phyloP scores from a whole-genome alignment of 2,113 vertebrate genomes.

The Cavia aperea region DNA sequence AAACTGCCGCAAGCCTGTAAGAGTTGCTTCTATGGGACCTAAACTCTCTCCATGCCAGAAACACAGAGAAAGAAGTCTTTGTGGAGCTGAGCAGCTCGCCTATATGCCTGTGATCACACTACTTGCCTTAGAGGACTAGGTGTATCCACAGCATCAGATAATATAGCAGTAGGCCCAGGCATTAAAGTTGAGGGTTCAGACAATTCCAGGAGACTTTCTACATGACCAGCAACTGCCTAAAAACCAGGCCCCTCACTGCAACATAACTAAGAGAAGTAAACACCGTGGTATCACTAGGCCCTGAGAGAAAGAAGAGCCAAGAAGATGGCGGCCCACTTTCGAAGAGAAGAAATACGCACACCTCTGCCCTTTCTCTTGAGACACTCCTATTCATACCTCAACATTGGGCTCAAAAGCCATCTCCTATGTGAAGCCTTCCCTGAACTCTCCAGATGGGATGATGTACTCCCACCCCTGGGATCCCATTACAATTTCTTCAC shows the following conservation, averaged over 20 bases:
- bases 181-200: neutral
- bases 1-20: neutral
- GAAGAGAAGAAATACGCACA: neutral
- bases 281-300: neutral
- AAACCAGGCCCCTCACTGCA: neutral
- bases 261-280: neutral
- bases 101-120: neutral
- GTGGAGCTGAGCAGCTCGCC: neutral
- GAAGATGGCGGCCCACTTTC: neutral
- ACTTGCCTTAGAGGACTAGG: neutral
- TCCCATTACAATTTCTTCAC: neutral
- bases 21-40: neutral
- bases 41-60: neutral
- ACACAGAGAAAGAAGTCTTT: neutral
- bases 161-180: neutral
- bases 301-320: neutral
- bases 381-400: neutral
- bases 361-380: neutral
- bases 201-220: no score
- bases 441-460: conserved; percentile 36
- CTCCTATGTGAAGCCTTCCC: neutral
- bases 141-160: neutral
- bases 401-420: neutral
- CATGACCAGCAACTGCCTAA: neutral
- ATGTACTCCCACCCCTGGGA: neutral